Conservation (phyloP, 2,888 invertebrate genomes). For the Encarsia formosa region DNA sequence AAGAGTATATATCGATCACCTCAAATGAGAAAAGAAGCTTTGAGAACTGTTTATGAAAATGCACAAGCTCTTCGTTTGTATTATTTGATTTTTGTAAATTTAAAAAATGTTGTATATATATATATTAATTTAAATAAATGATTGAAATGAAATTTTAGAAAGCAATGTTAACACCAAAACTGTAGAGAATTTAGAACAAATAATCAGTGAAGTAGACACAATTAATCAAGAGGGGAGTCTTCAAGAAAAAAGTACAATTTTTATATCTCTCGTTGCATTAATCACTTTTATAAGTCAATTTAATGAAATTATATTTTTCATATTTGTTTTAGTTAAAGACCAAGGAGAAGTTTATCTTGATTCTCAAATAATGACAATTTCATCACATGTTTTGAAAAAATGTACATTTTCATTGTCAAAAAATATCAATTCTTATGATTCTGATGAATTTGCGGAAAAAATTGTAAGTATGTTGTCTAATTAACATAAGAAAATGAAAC, state of each 20-base stretch:
- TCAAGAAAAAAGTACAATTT: slow-evolving; percentile 38
- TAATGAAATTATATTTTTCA: slow-evolving; percentile 3
- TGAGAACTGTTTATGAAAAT: slow-evolving; percentile 30
- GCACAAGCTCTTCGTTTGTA: slow-evolving; percentile 36
- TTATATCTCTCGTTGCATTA: slow-evolving; percentile 1
- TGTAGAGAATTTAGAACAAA: slow-evolving; percentile 32
- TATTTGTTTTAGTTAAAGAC: slow-evolving; percentile 31
- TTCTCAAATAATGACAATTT: slow-evolving; percentile 42
- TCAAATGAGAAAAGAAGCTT: slow-evolving; percentile 32
- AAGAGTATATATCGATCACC: slow-evolving; percentile 28
- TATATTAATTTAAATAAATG: background rate
- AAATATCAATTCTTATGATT: slow-evolving; percentile 35
- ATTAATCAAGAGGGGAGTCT: slow-evolving; percentile 35
- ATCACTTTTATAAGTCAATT: background rate
- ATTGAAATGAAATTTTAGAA: slow-evolving; percentile 32
- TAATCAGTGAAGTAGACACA: slow-evolving; percentile 38
- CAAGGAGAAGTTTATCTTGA: slow-evolving; percentile 44
- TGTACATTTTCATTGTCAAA: slow-evolving; percentile 36
- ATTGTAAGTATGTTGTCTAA: slow-evolving; percentile 34
- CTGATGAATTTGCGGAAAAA: slow-evolving; percentile 37
- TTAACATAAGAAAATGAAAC: no score
- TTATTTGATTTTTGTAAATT: background rate
- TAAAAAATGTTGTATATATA: background rate
- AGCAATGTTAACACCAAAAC: slow-evolving; percentile 31
- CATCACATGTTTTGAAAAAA: slow-evolving; percentile 41